Conservation (phyloP, 2,113 vertebrate genomes). For the Microtus montanus region DNA sequence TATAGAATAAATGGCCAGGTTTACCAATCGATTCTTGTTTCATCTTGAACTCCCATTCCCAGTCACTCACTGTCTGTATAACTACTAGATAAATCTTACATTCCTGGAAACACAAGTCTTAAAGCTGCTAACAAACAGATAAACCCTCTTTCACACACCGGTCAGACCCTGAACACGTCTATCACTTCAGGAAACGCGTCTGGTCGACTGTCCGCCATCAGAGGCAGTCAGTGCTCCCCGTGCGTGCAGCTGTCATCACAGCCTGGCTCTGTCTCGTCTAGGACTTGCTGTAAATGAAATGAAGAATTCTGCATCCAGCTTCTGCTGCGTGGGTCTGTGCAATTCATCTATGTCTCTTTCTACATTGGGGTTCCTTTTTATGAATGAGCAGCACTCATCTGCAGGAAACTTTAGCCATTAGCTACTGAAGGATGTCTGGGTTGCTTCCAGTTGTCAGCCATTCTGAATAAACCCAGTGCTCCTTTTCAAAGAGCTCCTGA, state of each 20-base stretch:
- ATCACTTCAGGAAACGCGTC: not conserved
- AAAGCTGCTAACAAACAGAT: not conserved
- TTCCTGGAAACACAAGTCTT: not conserved
- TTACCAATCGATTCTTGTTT: constrained; percentile 10
- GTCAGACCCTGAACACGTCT: not conserved
- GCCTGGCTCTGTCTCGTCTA: constrained; percentile 10
- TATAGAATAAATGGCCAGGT: not conserved
- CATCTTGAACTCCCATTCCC: not conserved
- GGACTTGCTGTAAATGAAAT: constrained; percentile 12
- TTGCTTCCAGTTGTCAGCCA: not conserved
- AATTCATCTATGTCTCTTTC: not conserved
- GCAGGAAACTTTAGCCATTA: constrained; percentile 32
- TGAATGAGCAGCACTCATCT: not conserved
- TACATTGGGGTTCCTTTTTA: not conserved
- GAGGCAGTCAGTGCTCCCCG: not conserved
- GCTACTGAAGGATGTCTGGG: not conserved
- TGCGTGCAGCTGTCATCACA: not conserved
- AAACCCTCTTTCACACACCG: not conserved
- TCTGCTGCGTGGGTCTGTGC: not conserved
- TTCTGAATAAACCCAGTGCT: not conserved
- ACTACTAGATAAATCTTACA: constrained; percentile 37
- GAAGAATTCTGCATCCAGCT: not conserved
- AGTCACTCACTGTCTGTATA: not conserved
- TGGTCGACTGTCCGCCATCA: not conserved
- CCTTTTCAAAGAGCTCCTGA: not conserved